Evolutionary conservation across 1,140 invertebrate species (phyloP), one percentile per base, ranked within the genome.

Genomic region (Antheraea pernyi): DNA sequence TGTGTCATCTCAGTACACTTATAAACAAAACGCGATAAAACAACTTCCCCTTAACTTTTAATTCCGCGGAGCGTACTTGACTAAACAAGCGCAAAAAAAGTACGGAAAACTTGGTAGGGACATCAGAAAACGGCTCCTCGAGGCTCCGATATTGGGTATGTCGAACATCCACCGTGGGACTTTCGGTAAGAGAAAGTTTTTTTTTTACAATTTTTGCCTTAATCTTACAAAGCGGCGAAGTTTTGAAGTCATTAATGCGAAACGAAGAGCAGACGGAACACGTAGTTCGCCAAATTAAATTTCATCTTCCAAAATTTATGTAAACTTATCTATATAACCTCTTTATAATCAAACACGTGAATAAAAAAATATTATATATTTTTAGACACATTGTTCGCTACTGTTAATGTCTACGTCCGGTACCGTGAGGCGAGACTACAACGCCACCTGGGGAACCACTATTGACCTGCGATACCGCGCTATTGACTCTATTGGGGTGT

Each of bases 201-300:
- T 42, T n/a, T 42, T 42, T 84, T 79, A 82, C 77, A 86, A 82
- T 86, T 85, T 87, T 85, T 82, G 76, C 77, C 78, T 79, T 85
- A 86, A 89, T 85, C 80, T 83, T 77, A 82, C 83, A 86, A 88
- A 83, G 79, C 80, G 81, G 80, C 72, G 74, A 85, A 87, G 78
- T 89, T 87, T 67, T 73, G 78, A 87, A 87, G 84, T 89, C 85
- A 87, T 89, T 87, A 87, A 81, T 81, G 76, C 80, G 78, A 81
- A 69, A 79, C 71, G 65, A 76, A 80, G 81, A 81, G 11, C 42
- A 48, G 81, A 79, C 77, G 76, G 79, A 80, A 80, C 78, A 83
- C 82, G 76, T 81, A 76, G 79, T 79, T 68, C 75, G 79, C 80
- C 69, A 78, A 85, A 83, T 86, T 84, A 65, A 65, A 65, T 86